Base-by-base conservation (phyloP, 2,888 invertebrate species). In the Drosophila seclusa region DNA sequence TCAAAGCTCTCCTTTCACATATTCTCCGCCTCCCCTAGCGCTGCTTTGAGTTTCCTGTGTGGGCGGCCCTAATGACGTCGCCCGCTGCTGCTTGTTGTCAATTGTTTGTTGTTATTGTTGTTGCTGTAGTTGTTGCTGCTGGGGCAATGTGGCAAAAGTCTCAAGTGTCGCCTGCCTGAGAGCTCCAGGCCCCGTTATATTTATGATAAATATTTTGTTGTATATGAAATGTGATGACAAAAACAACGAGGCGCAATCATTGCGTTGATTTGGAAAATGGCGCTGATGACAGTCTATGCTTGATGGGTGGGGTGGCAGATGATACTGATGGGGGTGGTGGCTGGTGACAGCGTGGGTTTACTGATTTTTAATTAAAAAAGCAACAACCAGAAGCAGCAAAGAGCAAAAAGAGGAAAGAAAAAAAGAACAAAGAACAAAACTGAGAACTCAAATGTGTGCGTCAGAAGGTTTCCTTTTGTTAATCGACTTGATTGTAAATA, bases 301-400 rank as follows among this genome's bases (percentile, higher is more conserved):
- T 10, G 29, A 55, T 54, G 73, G 40, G 57, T 10, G 21, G 27
- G 16, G n/a, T 50, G 24, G 24, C 24, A 13, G 49, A 50, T 7
- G 45, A 45, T 16, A 45, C 45, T 16, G 45, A 24, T 24, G 16
- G 18, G 40, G 52, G 31, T 29, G 42, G 24, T 11, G 18, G 24
- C 24, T 40, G 59, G 36, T 48, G 61, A 63, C 65, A 67, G 68
- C 76, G 76, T 72, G 83, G 74, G 74, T 80, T 79, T 74, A 83
- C 88, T 78, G 85, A 86, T 89, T 88, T 89, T 89, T 89, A 90
- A 90, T 89, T 89, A 89, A 90, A 90, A 89, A 85, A 78, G 74
- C 82, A 75, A 80, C 67, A 80, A 76, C 60, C 53, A 66, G 53
- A 42, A 54, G 63, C 63, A 48, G 71, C 57, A 42, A 57, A 58